A percentile compares a stretch with the other conserved stretches of the same genome.
phyloP scores from a whole-genome alignment of 2,797 vertebrate species.

The Lagodon rhomboides region DNA sequence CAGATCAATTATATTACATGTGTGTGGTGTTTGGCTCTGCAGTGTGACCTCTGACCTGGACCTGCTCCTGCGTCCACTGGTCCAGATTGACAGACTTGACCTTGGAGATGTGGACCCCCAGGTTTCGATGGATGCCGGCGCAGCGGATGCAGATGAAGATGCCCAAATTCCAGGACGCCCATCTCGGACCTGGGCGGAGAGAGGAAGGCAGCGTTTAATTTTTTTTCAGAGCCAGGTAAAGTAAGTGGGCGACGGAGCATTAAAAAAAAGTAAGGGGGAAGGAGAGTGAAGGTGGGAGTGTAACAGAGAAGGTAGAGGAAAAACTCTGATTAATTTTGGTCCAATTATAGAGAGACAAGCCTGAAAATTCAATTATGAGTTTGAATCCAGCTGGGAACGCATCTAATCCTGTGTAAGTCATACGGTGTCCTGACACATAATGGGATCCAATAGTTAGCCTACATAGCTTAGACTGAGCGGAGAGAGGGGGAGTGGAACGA shows the following conservation, averaged over 20 bases:
- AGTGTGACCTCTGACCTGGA: slow-evolving; percentile 88
- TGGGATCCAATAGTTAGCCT: slow-evolving; percentile 64
- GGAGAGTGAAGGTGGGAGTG: not conserved
- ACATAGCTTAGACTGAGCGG: slow-evolving; percentile 58
- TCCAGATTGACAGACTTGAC: slow-evolving; percentile 99
- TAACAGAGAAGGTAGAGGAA: slow-evolving; percentile 20
- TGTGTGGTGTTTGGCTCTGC: not conserved
- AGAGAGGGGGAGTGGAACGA: slow-evolving; percentile 49
- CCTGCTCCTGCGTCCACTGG: slow-evolving; percentile 99
- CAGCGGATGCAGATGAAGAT: slow-evolving; percentile 99
- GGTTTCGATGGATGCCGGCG: slow-evolving; percentile 97
- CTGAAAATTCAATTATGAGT: slow-evolving; percentile 74
- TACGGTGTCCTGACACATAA: slow-evolving; percentile 62
- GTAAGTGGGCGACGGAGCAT: not conserved
- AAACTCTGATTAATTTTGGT: slow-evolving; percentile 54
- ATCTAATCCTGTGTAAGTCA: slow-evolving; percentile 67
- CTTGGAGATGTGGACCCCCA: slow-evolving; percentile 98
- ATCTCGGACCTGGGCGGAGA: slow-evolving; percentile 91
- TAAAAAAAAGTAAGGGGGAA: not conserved
- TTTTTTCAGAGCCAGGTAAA: not conserved
- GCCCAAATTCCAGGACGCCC: slow-evolving; percentile 99
- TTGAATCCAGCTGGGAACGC: slow-evolving; percentile 66
- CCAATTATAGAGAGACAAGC: slow-evolving; percentile 64
- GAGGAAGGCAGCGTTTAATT: not conserved
- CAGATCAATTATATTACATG: too few species aligned